Evolutionary conservation across 2,888 invertebrate species (phyloP).

Genomic region (Charanyca ferruginea): DNA sequence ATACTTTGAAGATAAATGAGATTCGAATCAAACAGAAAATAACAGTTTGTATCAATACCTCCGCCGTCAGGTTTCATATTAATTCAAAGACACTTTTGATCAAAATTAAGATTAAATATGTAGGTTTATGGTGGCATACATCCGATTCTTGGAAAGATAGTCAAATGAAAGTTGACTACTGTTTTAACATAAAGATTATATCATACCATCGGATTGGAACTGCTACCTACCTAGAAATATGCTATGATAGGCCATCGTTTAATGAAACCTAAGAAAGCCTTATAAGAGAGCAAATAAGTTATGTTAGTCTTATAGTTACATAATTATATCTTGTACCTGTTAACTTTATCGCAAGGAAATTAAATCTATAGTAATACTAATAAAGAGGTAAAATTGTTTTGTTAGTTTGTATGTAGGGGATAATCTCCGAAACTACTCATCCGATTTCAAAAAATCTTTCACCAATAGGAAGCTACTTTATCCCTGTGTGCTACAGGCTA

Average conservation of each 20-base stretch:
- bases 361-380: too few relatives aligned
- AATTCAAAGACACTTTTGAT: conserved; percentile 61
- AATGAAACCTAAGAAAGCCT: neutral
- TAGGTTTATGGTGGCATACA: conserved; percentile 64
- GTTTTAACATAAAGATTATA: conserved; percentile 64
- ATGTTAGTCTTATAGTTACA: too few relatives aligned
- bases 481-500: too few relatives aligned
- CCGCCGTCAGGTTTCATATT: conserved; percentile 52
- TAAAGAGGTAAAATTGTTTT: too few relatives aligned
- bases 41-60: conserved; percentile 57
- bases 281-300: too few relatives aligned
- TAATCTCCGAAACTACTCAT: too few relatives aligned
- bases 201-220: conserved; percentile 42
- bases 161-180: conserved; percentile 73
- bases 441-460: too few relatives aligned
- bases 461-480: too few relatives aligned
- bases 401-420: too few relatives aligned
- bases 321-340: too few relatives aligned
- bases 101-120: conserved; percentile 67
- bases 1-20: conserved; percentile 37
- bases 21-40: conserved; percentile 56
- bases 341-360: too few relatives aligned
- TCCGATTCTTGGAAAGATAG: conserved; percentile 66
- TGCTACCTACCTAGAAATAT: conserved; percentile 13
- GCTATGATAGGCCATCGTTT: neutral